Evolutionary conservation across 2,113 vertebrate genomes (phyloP), one percentile per base, ranked within the genome.

Genomic region (Polyodon spathula): DNA sequence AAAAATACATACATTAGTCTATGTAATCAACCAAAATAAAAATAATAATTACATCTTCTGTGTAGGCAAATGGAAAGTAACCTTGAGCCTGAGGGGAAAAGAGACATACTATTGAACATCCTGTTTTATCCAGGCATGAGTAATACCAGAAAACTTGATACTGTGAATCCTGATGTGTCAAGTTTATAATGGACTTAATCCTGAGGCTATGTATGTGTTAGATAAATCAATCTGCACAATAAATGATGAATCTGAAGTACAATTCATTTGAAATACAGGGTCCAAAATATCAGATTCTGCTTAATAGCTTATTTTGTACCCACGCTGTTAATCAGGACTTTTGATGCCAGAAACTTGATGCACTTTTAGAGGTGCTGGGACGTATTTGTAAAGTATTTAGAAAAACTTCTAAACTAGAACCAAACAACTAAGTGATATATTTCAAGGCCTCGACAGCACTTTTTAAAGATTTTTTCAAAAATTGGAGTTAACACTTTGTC

Each of bases 81-180:
- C n/a, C n/a, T n/a, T n/a, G n/a, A 14, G 46, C 46, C 46, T 50
- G 1, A 14, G 46, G n/a, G 53, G 53, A 8, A 37, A 1, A 44
- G 11, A 55, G 15, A 12, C 16, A 44, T 40, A 39, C 39, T 16
- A 39, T 43, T n/a, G 44, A 54, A 52, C 15, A 37, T 50, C 46
- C 37, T 46, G 27, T 46, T 60, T 7, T n/a, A 15, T 17, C 41
- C 42, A 53, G 43, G 10, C 27, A 44, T 38, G 27, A 56, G 61
- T 40, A 37, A 40, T 15, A 43, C 53, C 27, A 38, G 15, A n/a
- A 7, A 63, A 41, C 40, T 40, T 54, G 60, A 43, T 62, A 54
- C 54, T 37, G 41, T 27, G 60, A 17, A 17, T 17, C 16, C 5
- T 54, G 14, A 4, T 16, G 37, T 54, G 39, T 43, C 51, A 55